Base-by-base conservation (phyloP, 2,888 invertebrate species). In the Venusia cambrica region DNA sequence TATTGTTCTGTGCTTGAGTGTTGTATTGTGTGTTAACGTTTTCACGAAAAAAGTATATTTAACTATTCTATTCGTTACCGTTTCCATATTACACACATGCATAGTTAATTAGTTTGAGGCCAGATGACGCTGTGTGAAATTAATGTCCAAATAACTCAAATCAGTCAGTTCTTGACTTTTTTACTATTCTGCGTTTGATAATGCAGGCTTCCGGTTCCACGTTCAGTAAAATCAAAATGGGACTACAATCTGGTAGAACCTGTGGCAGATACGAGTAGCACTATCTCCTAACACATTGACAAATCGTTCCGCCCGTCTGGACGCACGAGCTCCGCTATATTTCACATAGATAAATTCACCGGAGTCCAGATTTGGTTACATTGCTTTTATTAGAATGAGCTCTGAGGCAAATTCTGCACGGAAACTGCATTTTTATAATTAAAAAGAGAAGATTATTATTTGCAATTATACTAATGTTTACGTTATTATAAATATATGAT, bases 281-380 rank as follows among this genome's bases (percentile, higher is more conserved):
- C 4, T 34, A 42, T 42, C 33, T 21, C 10, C 26, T 16, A 34
- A 26, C 42, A 42, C 33, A 38, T 42, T 42, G 42, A 42, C 42
- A 42, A 42, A 42, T 42, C 26, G 37, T 27, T 26, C 16, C 29
- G 4, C 20, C 20, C 13, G 19, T 24, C 25, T 30, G 29, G 17
- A 30, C 29, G 29, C 17, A 13, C 20, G 17, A 16, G 10, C 33
- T 13, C 5, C 7, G 31, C 45, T 39, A 48, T 57, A 61, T 46
- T 51, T 59, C 51, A 61, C 41, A 21, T 1, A 54, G 61, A 61
- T 61, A 59, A 53, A 33, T 26, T 19, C 26, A 50, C 43, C 36
- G 45, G 43, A 48, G 18, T 29, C 9, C 27, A 51, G 44, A 28
- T 37, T 21, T 47, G 7, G 38, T 20, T 33, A 35, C 38, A 46